phyloP scores from a whole-genome alignment of 2,888 invertebrate genomes.

The Ptycholaimellus sp. region DNA sequence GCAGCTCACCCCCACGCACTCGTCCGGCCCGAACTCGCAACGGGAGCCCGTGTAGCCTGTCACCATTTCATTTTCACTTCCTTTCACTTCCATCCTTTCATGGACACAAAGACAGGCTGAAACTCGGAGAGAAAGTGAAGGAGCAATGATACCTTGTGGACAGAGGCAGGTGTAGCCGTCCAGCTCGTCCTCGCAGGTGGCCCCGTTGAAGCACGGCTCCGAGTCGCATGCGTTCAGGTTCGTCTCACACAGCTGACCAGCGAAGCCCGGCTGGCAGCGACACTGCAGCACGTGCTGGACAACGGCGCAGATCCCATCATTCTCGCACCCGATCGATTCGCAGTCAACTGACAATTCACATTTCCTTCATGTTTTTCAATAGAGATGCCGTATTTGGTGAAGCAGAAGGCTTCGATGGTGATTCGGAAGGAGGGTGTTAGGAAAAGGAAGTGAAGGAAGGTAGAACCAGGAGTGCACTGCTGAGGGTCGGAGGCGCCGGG shows the following conservation, averaged over 20 bases:
- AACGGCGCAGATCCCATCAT: constrained; percentile 13
- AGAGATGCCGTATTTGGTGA: too few species aligned
- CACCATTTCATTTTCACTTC: too few species aligned
- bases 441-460: too few species aligned
- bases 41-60: constrained; percentile 53
- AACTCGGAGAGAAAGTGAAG: neutral
- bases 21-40: constrained; percentile 70
- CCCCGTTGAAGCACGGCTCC: constrained; percentile 69
- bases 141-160: constrained; percentile 17
- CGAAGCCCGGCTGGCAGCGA: constrained; percentile 15
- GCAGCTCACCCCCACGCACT: constrained; percentile 68
- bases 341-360: constrained; percentile 53
- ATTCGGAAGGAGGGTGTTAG: too few species aligned
- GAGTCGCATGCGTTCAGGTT: constrained; percentile 55
- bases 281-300: constrained; percentile 8
- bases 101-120: too few species aligned
- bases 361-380: too few species aligned
- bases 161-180: constrained; percentile 40
- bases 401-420: too few species aligned
- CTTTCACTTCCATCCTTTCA: neutral
- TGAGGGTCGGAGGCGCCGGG: constrained; percentile 55
- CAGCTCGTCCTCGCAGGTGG: constrained; percentile 74
- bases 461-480: constrained; percentile 47
- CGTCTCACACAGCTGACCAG: constrained; percentile 32
- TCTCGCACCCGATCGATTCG: constrained; percentile 16